Conservation (phyloP, 2,797 vertebrate genomes). For the Bufotes viridis region DNA sequence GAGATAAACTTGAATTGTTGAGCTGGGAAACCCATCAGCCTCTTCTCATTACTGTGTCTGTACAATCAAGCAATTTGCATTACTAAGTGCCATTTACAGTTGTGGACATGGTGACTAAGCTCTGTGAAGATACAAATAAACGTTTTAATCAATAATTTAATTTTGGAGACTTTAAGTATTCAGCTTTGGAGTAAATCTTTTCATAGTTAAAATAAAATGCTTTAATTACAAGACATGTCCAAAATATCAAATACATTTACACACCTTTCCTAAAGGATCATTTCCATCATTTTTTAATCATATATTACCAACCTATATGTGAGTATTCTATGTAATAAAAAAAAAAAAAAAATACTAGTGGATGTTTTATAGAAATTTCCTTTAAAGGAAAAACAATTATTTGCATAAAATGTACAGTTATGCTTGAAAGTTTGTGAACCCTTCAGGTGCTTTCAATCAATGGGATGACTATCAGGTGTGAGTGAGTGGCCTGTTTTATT, state of each 20-base stretch:
- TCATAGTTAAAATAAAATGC: neutral
- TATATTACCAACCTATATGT: too few relatives aligned
- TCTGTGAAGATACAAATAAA: slow-evolving; percentile 26
- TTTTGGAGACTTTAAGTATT: slow-evolving; percentile 1
- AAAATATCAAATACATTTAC: neutral
- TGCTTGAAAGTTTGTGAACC: too few relatives aligned
- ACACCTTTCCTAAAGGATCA: neutral
- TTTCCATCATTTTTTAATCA: too few relatives aligned
- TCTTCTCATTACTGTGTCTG: neutral
- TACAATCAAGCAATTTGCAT: slow-evolving; percentile 45
- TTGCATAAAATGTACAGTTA: too few relatives aligned
- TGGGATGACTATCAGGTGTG: too few relatives aligned
- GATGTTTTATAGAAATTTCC: too few relatives aligned
- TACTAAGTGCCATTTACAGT: neutral
- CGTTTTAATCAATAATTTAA: slow-evolving; percentile 26
- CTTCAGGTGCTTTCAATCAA: too few relatives aligned
- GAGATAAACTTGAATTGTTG: slow-evolving; percentile 37
- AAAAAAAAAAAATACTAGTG: too few relatives aligned
- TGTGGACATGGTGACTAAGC: slow-evolving; percentile 17
- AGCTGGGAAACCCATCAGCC: slow-evolving; percentile 55
- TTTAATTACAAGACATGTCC: neutral
- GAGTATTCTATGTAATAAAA: too few relatives aligned
- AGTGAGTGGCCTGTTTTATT: too few relatives aligned
- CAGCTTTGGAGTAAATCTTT: neutral
- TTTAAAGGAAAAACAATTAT: too few relatives aligned